Evolutionary conservation across 2,888 invertebrate genomes (phyloP), one percentile per base, ranked within the genome.

Genomic region (Drosophila paranaensis): DNA sequence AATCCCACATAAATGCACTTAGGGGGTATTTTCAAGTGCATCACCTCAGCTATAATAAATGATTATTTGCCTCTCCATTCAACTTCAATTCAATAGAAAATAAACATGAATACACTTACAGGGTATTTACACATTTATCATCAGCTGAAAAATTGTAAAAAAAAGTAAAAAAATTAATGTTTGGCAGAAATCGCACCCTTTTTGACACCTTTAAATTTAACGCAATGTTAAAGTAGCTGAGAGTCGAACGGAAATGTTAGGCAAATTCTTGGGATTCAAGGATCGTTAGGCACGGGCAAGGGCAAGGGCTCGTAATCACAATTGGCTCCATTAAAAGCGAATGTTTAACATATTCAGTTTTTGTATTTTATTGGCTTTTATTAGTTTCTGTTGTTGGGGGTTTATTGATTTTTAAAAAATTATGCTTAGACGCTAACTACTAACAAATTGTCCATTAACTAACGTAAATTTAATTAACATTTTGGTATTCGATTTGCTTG

Each of bases 381-480:
- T 53, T 53, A 56, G 27, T 67, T 70, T 60, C 30, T 53, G 13
- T 40, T 30, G n/a, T 30, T 68, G 40, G 55, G 65, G 67, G 72
- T 56, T 86, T 89, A 87, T 85, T 88, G 77, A 79, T 81, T 86
- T 88, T 88, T 86, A 72, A 87, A 87, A 87, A 87, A 90, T 79
- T 86, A 86, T 81, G 87, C 90, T 87, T 87, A 87, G 54, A 77
- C 56, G 56, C 86, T 87, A 87, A 51, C 90, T 87, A 87, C 86
- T 86, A 87, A 87, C 90, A 90, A 90, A 88, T 79, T 87, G 87
- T 85, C 81, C 75, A 73, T 90, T 90, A 87, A 90, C 89, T 87
- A 90, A 86, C 75, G 79, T 86, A 86, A 79, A 87, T 90, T 74
- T 89, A 90, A 84, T 84, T 79, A 82, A 85, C 85, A 75, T 65